Conservation (phyloP, 2,797 vertebrate genomes). For the Xenops minutus region DNA sequence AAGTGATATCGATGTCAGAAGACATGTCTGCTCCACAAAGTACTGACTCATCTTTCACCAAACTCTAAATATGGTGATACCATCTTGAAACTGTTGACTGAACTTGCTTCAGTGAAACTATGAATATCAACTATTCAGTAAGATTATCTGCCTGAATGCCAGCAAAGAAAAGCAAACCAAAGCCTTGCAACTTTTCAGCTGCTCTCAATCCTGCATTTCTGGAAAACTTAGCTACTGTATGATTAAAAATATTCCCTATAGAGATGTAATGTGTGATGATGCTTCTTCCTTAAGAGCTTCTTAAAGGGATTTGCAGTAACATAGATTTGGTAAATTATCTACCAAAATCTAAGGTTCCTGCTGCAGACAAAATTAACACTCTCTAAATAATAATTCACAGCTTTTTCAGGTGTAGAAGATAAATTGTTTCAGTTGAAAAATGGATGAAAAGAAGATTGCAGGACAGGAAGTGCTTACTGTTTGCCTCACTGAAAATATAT, state of each 20-base stretch:
- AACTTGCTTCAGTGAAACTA: not conserved
- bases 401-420: not conserved
- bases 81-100: not conserved
- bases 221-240: not conserved
- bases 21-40: not conserved
- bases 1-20: constrained; percentile 3
- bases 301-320: not conserved
- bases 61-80: not conserved
- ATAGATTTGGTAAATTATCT: not conserved
- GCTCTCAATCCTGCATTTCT: not conserved
- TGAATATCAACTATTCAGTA: not conserved
- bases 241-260: not conserved
- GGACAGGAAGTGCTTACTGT: not conserved
- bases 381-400: not conserved
- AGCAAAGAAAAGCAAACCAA: not conserved
- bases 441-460: not conserved
- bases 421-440: not conserved
- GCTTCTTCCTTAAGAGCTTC: not conserved
- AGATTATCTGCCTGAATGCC: not conserved
- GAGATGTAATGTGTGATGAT: not conserved
- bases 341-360: not conserved
- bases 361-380: not conserved
- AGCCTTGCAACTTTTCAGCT: not conserved
- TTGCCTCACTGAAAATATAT: not conserved
- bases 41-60: constrained; percentile 4